Evolutionary conservation across 2,113 vertebrate genomes (phyloP).

Genomic region (Lepus americanus): DNA sequence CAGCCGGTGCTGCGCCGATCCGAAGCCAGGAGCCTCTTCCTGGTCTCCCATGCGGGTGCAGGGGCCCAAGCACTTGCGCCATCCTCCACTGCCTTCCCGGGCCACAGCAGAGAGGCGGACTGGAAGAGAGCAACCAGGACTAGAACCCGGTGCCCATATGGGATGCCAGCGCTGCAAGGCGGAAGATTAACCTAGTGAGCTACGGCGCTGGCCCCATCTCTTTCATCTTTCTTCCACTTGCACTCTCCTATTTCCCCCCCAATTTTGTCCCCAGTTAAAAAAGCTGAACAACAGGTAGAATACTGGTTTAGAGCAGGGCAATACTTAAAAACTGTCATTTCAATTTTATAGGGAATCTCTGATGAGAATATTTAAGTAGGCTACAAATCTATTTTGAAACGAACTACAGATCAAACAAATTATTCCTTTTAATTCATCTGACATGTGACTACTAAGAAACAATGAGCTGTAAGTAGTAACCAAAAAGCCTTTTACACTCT

Average conservation of each 20-base stretch:
- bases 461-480: conserved; percentile 1
- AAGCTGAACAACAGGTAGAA: conserved; percentile 44
- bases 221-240: neutral
- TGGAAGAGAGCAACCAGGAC: too few species aligned
- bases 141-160: too few species aligned
- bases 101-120: too few species aligned
- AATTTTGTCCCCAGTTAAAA: neutral
- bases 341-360: neutral
- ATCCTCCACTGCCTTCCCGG: too few species aligned
- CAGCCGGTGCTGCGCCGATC: too few species aligned
- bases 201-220: too few species aligned
- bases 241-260: neutral
- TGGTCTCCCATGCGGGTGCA: too few species aligned
- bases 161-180: too few species aligned
- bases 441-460: neutral
- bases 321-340: conserved; percentile 9
- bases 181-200: too few species aligned
- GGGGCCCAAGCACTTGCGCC: too few species aligned
- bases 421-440: conserved; percentile 50
- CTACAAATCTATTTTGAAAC: conserved; percentile 47
- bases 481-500: neutral
- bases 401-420: conserved; percentile 34
- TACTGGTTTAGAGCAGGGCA: neutral
- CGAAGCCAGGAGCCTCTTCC: too few species aligned
- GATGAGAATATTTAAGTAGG: neutral